These are phyloP conservation scores for Enteromius argenteus DNA, from an alignment of 2,797 vertebrate genomes.

Conservation along the genomic window DNA sequence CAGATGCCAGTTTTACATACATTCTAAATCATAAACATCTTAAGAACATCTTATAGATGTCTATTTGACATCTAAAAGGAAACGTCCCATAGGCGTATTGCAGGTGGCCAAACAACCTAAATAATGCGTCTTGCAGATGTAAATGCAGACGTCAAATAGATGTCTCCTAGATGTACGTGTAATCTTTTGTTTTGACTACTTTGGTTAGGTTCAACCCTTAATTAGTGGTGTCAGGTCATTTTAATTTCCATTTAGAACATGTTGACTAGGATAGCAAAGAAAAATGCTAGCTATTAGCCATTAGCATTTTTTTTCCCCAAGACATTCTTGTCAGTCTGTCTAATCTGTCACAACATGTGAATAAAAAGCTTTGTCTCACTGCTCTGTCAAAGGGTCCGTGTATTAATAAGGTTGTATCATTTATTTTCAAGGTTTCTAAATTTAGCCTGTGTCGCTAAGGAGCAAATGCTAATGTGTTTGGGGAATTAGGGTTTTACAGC, in stretches of 20 bases:
- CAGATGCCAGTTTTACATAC: no score
- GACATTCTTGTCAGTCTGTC: constrained; percentile 25
- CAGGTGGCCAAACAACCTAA: not conserved
- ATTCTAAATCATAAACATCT: no score
- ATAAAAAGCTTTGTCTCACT: constrained; percentile 2
- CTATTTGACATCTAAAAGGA: no score
- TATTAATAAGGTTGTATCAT: constrained; percentile 20
- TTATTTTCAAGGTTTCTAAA: constrained; percentile 28
- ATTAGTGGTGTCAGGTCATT: not conserved
- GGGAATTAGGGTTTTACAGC: constrained; percentile 27
- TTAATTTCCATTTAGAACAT: not conserved
- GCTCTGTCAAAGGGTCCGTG: not conserved
- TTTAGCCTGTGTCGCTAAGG: constrained; percentile 21
- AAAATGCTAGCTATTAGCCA: not conserved
- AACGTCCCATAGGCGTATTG: no score
- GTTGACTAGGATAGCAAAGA: not conserved
- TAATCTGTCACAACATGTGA: constrained; percentile 7
- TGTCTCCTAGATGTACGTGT: no score
- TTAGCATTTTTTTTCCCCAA: not conserved
- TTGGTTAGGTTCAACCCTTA: not conserved
- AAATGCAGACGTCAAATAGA: no score
- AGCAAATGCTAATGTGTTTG: constrained; percentile 35
- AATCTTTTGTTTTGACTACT: not conserved
- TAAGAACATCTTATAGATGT: no score
- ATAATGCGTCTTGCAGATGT: not conserved